These are phyloP conservation scores for Epizoanthus ramosus DNA, from an alignment of 92 coral and sea anemone genomes.

Conservation along the genomic window DNA sequence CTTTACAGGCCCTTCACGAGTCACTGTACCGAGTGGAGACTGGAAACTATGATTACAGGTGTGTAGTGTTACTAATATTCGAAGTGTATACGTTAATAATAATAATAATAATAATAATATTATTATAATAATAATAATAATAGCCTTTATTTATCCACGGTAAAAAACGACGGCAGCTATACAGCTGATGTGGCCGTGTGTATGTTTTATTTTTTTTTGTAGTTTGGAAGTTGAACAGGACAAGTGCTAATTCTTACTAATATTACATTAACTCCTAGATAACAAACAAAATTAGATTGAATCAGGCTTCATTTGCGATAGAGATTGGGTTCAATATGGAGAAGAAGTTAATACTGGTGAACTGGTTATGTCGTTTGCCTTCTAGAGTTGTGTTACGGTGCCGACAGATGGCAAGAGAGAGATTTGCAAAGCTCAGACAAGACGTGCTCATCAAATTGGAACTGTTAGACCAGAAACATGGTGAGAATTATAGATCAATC, in stretches of 20 bases:
- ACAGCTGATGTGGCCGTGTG: no score
- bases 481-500: conserved; percentile 47
- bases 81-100: no score
- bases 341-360: no score
- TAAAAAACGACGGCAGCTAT: no score
- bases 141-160: no score
- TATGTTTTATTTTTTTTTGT: no score
- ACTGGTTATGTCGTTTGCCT: background rate
- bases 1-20: conserved; percentile 88
- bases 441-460: conserved; percentile 96
- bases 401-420: conserved; percentile 96
- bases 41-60: conserved; percentile 99
- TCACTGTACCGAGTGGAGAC: conserved; percentile 98
- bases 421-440: conserved; percentile 93
- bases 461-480: conserved; percentile 95
- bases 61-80: background rate
- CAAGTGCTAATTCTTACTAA: background rate
- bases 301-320: no score
- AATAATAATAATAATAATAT: no score
- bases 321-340: no score
- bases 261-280: background rate
- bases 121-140: no score
- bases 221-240: no score
- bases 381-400: conserved; percentile 91
- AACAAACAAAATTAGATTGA: no score